A percentile compares a stretch with the other conserved stretches of the same genome.
phyloP scores from a whole-genome alignment of 2,797 vertebrate genomes.

The Poecilia wingei region DNA sequence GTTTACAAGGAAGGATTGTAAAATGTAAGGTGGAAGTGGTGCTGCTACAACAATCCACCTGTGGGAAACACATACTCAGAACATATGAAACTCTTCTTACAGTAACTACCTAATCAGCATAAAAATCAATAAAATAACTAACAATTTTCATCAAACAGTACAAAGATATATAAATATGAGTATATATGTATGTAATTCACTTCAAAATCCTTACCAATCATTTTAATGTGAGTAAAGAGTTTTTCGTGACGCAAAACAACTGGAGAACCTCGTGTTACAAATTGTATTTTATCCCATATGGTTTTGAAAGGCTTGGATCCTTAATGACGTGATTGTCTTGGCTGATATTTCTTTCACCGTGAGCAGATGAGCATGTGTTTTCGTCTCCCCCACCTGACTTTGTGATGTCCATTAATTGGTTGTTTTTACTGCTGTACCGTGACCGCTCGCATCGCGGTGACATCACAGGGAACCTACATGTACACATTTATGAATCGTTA shows the following conservation, averaged over 20 bases:
- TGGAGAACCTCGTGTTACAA: background rate
- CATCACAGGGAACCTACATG: slow-evolving; percentile 26
- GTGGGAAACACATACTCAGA: background rate
- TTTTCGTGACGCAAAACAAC: slow-evolving; percentile 1
- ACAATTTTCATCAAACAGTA: too few relatives aligned
- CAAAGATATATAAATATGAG: too few relatives aligned
- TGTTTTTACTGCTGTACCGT: slow-evolving; percentile 47
- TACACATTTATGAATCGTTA: slow-evolving; percentile 13
- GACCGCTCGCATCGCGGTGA: slow-evolving; percentile 44
- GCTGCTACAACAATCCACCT: background rate
- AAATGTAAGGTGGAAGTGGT: background rate
- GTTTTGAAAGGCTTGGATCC: slow-evolving; percentile 2
- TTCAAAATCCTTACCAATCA: background rate
- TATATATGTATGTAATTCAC: background rate
- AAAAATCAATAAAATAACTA: too few relatives aligned
- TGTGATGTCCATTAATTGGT: slow-evolving; percentile 21
- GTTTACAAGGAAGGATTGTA: background rate
- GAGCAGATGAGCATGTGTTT: slow-evolving; percentile 17
- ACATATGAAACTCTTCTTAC: background rate
- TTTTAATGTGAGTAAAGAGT: background rate
- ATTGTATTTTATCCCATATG: background rate
- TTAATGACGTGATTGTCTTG: slow-evolving; percentile 7
- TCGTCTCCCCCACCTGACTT: slow-evolving; percentile 25
- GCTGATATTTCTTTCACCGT: slow-evolving; percentile 3
- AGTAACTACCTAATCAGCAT: too few relatives aligned